phyloP scores from a whole-genome alignment of 2,888 invertebrate species.

The Gerosis bhagava region DNA sequence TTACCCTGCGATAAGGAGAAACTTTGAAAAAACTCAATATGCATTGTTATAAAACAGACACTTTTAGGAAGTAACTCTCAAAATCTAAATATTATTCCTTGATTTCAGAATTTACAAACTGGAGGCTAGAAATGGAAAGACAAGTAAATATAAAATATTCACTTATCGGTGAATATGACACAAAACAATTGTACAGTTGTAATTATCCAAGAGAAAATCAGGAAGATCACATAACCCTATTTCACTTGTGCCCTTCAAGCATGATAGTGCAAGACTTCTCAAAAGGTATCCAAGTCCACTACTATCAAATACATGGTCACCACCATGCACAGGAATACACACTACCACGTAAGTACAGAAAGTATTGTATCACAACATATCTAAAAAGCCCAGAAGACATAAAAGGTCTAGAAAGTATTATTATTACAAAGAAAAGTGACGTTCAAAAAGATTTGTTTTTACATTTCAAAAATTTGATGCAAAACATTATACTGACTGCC shows the following conservation, averaged over 20 bases:
- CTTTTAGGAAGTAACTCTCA: too few species aligned
- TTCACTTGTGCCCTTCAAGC: conserved; percentile 50
- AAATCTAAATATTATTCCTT: too few species aligned
- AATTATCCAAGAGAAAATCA: conserved; percentile 29
- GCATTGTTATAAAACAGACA: too few species aligned
- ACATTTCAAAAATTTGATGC: conserved; percentile 53
- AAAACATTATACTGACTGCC: conserved; percentile 44
- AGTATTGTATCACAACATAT: conserved; percentile 43
- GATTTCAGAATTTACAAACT: conserved; percentile 57
- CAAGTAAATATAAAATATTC: conserved; percentile 42
- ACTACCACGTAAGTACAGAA: conserved; percentile 39
- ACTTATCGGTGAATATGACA: conserved; percentile 31
- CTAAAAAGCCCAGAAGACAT: conserved; percentile 26
- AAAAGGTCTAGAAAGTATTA: conserved; percentile 2
- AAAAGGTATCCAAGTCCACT: conserved; percentile 53
- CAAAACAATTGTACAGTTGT: conserved; percentile 44
- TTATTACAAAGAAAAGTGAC: too few species aligned
- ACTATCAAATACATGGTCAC: conserved; percentile 49
- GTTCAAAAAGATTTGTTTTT: conserved; percentile 43
- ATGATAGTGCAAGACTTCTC: conserved; percentile 45
- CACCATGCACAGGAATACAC: conserved; percentile 44
- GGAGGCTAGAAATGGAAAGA: conserved; percentile 51
- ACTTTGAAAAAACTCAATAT: too few species aligned
- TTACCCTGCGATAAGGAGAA: too few species aligned
- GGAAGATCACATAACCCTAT: conserved; percentile 2